A percentile compares a stretch with the other conserved stretches of the same genome.
Evolutionary conservation across 2,113 vertebrate species (phyloP).

Genomic region (Syngnathoides biaculeatus): DNA sequence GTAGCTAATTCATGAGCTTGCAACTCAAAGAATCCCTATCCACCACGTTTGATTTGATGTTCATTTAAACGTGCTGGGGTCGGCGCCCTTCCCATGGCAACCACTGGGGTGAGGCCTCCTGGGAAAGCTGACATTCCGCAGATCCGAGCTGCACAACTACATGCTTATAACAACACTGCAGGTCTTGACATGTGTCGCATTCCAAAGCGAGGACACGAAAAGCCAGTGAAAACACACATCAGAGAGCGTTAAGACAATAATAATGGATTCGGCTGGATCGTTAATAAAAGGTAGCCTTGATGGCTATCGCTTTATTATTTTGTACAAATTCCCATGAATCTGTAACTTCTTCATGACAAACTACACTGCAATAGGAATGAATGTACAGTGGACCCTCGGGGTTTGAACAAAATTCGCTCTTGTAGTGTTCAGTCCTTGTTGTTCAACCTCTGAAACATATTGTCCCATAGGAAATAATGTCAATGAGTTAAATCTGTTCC

Average conservation of each 20-base stretch:
- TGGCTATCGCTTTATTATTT: neutral
- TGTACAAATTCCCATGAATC: neutral
- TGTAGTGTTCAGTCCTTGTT: no score
- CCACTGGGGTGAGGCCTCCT: slow-evolving; percentile 49
- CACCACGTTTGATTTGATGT: slow-evolving; percentile 27
- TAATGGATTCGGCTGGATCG: neutral
- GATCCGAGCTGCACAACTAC: slow-evolving; percentile 40
- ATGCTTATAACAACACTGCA: slow-evolving; percentile 60
- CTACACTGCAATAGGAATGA: neutral
- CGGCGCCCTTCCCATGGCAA: slow-evolving; percentile 47
- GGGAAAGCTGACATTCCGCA: slow-evolving; percentile 61
- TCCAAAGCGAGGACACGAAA: slow-evolving; percentile 43
- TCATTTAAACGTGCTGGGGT: slow-evolving; percentile 49
- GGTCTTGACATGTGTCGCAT: slow-evolving; percentile 65
- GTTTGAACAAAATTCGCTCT: no score
- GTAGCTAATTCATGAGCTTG: slow-evolving; percentile 14
- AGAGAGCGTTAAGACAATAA: slow-evolving; percentile 19
- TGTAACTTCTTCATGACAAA: slow-evolving; percentile 1
- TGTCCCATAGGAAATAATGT: no score
- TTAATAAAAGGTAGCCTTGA: neutral
- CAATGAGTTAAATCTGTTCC: no score
- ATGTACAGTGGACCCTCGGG: no score
- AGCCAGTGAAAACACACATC: slow-evolving; percentile 27
- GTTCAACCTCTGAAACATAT: no score
- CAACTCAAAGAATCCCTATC: slow-evolving; percentile 11